Base-by-base conservation (phyloP, 1,140 invertebrate species). In the Conus betulinus region DNA sequence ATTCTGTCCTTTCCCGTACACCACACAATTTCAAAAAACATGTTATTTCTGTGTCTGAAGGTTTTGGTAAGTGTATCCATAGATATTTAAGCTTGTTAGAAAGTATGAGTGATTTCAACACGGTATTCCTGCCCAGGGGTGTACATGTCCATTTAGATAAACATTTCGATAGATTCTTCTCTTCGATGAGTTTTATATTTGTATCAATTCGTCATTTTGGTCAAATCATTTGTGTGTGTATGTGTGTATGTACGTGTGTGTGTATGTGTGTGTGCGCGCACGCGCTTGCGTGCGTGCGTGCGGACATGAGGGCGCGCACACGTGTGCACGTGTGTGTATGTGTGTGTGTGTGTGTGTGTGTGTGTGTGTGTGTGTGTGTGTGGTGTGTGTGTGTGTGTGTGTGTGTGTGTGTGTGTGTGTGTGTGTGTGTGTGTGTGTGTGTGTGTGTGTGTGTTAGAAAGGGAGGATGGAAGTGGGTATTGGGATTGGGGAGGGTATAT, bases 231-330 rank as follows among this genome's bases (percentile, higher is more conserved):
- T 84, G 82, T 84, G 82, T 84, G 23, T 55, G 53, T 25, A 20
- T 84, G 82, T 55, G 82, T 84, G 82, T 84, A 53, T 84, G 82
- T 55, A 53, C 57, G 82, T 23, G 52, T 57, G 82, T 57, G 82
- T 84, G 82, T 55, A 53, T 57, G 53, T 55, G 53, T 84, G 82
- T 55, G 82, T 57, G 53, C 23, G 82, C 10, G 51, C 23, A 53
- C 25, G 53, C 57, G 82, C 23, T 52, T 23, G 52, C 17, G 76
- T 51, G 76, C 17, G 76, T 2, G 76, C 17, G 76, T 2, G 25
- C n/a, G 71, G 13, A 23, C n/a, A 23, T 74, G 71, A 20, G 71
- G 1, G 71, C n/a, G 71, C n/a, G 71, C n/a, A 3, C 39, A 25
- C 27, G 76, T 51, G 76, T 10, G 25, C 11, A 25, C 17, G 25